These are phyloP conservation scores for Cairina moschata DNA, from an alignment of 2,113 vertebrate genomes.

Conservation along the genomic window DNA sequence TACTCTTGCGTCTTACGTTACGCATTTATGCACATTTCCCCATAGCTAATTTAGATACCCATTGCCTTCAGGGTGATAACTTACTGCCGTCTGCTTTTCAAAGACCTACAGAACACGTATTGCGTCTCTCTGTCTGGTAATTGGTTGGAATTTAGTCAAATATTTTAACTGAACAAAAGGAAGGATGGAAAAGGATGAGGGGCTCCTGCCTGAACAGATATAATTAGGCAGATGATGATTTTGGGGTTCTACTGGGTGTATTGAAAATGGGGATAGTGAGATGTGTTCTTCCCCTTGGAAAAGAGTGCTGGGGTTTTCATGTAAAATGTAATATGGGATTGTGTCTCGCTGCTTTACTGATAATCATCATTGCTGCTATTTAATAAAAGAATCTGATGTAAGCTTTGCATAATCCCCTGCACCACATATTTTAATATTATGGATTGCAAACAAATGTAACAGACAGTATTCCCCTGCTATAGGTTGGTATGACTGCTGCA, in stretches of 20 bases:
- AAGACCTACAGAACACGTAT: fast-evolving
- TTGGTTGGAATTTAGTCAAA: not conserved
- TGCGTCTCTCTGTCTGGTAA: fast-evolving
- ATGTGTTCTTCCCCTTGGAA: not conserved
- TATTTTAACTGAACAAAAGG: not conserved
- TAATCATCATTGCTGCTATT: not conserved
- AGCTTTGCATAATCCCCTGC: not conserved
- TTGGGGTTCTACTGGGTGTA: not conserved
- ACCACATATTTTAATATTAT: not conserved
- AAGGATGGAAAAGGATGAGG: not conserved
- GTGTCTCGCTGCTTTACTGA: not conserved
- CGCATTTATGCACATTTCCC: not conserved
- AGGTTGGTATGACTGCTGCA: not conserved
- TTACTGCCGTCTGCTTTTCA: not conserved
- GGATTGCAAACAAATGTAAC: not conserved
- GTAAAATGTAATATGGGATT: not conserved
- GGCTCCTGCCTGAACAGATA: not conserved
- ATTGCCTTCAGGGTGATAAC: not conserved
- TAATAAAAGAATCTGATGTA: not conserved
- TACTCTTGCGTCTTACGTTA: not conserved
- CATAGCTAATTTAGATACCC: not conserved
- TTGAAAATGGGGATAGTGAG: not conserved
- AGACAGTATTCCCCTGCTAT: not conserved
- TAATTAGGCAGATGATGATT: not conserved
- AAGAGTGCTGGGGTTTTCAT: not conserved